These are phyloP conservation scores for Emydocephalus ijimae DNA, from an alignment of 2,113 vertebrate genomes.

Conservation along the genomic window DNA sequence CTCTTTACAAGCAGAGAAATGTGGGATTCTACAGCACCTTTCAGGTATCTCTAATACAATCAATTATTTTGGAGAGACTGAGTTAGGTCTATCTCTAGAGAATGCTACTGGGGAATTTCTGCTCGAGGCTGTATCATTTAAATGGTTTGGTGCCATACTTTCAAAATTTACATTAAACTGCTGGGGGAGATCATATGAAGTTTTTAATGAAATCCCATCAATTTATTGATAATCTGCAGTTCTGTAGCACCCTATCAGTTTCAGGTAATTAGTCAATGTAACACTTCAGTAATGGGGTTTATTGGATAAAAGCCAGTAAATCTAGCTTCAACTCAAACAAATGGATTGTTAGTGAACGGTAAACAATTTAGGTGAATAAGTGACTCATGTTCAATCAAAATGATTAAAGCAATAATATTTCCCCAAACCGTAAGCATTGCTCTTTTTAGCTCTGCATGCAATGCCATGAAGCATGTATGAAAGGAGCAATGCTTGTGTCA, in stretches of 20 bases:
- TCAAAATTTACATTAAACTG: neutral
- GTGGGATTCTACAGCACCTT: neutral
- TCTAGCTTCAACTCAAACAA: neutral
- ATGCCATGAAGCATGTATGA: neutral
- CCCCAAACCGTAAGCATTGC: neutral
- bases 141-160: neutral
- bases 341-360: neutral
- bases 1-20: neutral
- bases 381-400: neutral
- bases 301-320: neutral
- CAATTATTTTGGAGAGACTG: neutral
- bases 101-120: neutral
- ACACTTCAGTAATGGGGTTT: neutral
- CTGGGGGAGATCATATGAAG: neutral
- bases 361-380: neutral
- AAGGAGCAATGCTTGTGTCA: neutral
- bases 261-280: neutral
- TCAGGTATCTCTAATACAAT: neutral
- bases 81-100: neutral
- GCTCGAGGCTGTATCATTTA: neutral
- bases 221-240: neutral
- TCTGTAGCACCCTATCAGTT: neutral
- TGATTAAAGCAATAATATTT: neutral
- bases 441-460: neutral
- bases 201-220: neutral